Evolutionary conservation across 2,888 invertebrate species (phyloP).

Genomic region (Poecilobothrus nobilitatus): DNA sequence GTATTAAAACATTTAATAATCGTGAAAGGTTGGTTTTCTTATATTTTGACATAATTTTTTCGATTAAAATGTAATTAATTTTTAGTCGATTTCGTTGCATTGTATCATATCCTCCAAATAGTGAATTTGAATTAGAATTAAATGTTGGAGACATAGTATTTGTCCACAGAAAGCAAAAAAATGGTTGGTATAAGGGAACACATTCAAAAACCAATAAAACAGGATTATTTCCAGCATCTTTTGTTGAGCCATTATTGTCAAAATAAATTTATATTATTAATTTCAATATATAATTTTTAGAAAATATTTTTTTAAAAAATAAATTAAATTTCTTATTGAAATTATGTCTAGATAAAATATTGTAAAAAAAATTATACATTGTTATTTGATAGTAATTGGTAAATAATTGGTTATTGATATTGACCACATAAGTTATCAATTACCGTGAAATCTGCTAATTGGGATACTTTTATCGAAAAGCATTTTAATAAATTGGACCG

Average conservation of each 20-base stretch:
- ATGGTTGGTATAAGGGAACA: conserved; percentile 94
- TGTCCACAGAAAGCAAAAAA: conserved; percentile 84
- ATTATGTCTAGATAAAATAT: too few species aligned
- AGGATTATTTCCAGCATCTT: conserved; percentile 91
- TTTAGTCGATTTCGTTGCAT: conserved; percentile 69
- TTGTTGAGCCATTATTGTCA: conserved; percentile 59
- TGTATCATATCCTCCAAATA: conserved; percentile 89
- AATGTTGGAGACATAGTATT: conserved; percentile 85
- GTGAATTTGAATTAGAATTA: conserved; percentile 83
- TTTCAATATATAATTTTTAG: background rate
- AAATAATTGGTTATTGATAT: too few species aligned
- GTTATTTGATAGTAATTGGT: too few species aligned
- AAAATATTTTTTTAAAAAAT: too few species aligned
- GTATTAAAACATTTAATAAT: conserved; percentile 39
- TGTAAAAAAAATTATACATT: too few species aligned
- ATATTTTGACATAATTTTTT: background rate
- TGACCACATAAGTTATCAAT: too few species aligned
- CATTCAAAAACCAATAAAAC: conserved; percentile 82
- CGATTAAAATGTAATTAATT: background rate
- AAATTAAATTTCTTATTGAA: too few species aligned
- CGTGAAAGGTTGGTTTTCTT: conserved; percentile 37
- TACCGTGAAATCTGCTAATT: too few species aligned
- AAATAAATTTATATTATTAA: background rate
- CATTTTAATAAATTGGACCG: too few species aligned
- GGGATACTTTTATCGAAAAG: too few species aligned